phyloP scores from a whole-genome alignment of 1,140 invertebrate genomes.

The Odontomachus brunneus region DNA sequence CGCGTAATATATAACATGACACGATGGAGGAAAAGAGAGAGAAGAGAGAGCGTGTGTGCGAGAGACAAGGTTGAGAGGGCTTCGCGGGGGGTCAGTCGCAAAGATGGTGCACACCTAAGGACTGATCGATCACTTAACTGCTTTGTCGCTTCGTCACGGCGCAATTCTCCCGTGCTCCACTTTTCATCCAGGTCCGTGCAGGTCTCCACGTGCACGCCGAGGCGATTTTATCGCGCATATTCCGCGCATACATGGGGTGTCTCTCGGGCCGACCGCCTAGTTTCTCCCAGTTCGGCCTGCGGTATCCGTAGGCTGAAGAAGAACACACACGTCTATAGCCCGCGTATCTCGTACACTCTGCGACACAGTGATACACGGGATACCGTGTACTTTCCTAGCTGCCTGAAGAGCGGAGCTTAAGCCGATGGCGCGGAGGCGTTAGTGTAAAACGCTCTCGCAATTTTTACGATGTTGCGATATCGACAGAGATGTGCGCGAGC shows the following conservation, averaged over 20 bases:
- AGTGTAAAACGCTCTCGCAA: background rate
- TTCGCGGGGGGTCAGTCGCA: constrained; percentile 46
- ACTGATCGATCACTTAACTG: constrained; percentile 74
- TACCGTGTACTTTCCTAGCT: background rate
- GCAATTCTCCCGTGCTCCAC: constrained; percentile 69
- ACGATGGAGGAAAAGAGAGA: background rate
- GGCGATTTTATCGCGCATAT: constrained; percentile 48
- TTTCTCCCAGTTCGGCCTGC: background rate
- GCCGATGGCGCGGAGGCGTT: background rate
- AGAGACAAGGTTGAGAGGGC: background rate
- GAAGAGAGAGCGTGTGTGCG: too few relatives aligned
- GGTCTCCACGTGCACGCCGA: constrained; percentile 33
- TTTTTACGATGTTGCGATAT: constrained; percentile 2
- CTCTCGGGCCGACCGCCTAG: constrained; percentile 6
- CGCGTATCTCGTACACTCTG: too few relatives aligned
- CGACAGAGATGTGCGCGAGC: background rate
- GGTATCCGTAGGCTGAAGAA: background rate
- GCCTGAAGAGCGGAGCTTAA: background rate
- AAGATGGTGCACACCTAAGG: constrained; percentile 66
- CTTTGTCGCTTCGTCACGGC: constrained; percentile 70
- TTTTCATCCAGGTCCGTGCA: constrained; percentile 65
- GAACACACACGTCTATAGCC: too few relatives aligned
- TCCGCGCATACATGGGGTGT: constrained; percentile 5
- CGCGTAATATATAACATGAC: constrained; percentile 41
- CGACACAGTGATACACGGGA: background rate